These are phyloP conservation scores for Zingel zingel DNA, from an alignment of 2,113 vertebrate genomes.

Conservation along the genomic window DNA sequence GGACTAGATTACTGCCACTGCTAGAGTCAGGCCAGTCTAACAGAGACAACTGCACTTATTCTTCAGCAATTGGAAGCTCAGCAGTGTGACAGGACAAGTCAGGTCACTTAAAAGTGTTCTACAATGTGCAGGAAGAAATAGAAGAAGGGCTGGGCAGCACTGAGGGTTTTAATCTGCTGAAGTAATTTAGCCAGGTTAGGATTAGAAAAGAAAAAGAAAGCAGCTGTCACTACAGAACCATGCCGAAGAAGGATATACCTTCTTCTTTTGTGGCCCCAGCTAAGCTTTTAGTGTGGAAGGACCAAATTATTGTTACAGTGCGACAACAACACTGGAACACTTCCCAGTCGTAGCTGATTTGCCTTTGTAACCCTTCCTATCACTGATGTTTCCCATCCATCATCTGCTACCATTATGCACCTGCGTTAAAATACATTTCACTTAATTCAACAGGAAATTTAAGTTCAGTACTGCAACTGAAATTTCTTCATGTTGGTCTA, in stretches of 20 bases:
- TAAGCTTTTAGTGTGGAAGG: background rate
- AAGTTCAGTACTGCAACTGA: background rate
- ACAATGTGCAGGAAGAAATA: background rate
- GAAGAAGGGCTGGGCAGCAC: background rate
- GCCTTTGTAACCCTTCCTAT: background rate
- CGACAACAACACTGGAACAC: background rate
- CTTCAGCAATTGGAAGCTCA: background rate
- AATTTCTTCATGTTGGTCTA: background rate
- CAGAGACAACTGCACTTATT: background rate
- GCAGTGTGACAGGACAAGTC: conserved; percentile 11
- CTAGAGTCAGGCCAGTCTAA: conserved; percentile 8
- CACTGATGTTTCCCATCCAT: background rate
- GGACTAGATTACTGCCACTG: conserved; percentile 14
- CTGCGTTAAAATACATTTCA: background rate
- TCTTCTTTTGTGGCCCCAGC: background rate
- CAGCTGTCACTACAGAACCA: conserved; percentile 16
- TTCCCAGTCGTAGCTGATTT: background rate
- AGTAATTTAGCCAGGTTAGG: background rate
- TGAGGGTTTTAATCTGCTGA: conserved; percentile 14
- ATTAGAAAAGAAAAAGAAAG: conserved; percentile 4
- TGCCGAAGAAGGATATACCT: background rate
- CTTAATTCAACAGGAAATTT: background rate
- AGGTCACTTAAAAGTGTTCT: conserved; percentile 18
- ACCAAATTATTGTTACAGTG: background rate
- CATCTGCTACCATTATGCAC: background rate